Percentiles rank a stretch among this genome's conserved stretches.
Evolutionary conservation across 2,797 vertebrate genomes (phyloP).

Genomic region (Phataginus tetradactyla): DNA sequence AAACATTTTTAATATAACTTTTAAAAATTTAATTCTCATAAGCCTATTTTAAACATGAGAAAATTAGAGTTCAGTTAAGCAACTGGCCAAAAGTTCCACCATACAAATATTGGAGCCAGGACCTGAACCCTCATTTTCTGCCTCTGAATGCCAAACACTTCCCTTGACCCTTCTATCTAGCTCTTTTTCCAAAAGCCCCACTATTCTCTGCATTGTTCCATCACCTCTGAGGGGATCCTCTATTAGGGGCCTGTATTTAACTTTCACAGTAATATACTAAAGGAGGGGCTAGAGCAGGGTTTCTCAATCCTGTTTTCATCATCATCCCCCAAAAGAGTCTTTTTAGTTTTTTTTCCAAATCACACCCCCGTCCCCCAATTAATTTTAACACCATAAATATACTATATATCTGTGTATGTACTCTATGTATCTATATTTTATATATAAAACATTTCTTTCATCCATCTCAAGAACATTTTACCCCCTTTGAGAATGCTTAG

Average conservation of each 20-base stretch:
- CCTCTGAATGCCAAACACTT: not conserved
- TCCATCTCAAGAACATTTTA: not conserved
- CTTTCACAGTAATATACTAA: not conserved
- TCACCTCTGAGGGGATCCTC: not conserved
- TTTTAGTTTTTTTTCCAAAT: not conserved
- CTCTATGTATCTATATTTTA: not conserved
- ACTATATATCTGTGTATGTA: not conserved
- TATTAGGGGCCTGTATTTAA: not conserved
- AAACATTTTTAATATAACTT: not conserved
- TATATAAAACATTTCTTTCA: not conserved
- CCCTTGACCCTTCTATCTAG: not conserved
- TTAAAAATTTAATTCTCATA: not conserved
- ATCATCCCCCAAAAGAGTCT: not conserved
- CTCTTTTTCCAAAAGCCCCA: not conserved
- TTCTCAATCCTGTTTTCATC: not conserved
- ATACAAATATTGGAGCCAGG: not conserved
- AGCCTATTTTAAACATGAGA: not conserved
- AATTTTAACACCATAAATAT: not conserved
- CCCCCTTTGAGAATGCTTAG: not conserved
- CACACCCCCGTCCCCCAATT: not conserved
- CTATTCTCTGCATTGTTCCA: not conserved
- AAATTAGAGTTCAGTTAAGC: not conserved
- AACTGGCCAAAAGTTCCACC: not conserved
- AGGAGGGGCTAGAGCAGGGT: not conserved
- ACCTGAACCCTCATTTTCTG: not conserved